Conservation (phyloP, 2,888 invertebrate genomes). For the Poecilobothrus nobilitatus region DNA sequence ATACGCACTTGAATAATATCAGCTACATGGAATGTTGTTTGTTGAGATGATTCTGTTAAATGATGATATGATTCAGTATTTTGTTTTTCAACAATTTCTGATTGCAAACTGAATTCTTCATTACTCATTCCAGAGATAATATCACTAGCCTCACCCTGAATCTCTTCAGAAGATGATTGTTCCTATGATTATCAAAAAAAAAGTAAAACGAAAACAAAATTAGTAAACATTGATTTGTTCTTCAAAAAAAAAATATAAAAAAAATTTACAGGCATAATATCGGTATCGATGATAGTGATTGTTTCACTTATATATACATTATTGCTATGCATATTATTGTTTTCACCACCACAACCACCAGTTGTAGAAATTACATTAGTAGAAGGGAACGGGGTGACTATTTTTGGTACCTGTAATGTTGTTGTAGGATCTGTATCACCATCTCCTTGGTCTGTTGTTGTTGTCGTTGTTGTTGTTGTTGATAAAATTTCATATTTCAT, state of each 20-base stretch:
- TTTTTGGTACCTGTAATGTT: slow-evolving; percentile 23
- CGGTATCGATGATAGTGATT: slow-evolving; percentile 59
- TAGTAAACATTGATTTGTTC: not conserved
- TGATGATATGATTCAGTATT: slow-evolving; percentile 27
- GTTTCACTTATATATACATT: slow-evolving; percentile 47
- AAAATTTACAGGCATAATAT: slow-evolving; percentile 44
- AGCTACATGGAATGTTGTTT: slow-evolving; percentile 30
- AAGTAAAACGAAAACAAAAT: slow-evolving; percentile 6
- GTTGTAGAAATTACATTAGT: not conserved
- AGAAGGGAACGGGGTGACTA: slow-evolving; percentile 29
- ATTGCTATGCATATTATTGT: slow-evolving; percentile 9
- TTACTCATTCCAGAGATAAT: slow-evolving; percentile 56
- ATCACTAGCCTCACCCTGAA: slow-evolving; percentile 45
- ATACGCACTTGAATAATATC: slow-evolving; percentile 37
- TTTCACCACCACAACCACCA: not conserved
- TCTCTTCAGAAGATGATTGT: slow-evolving; percentile 39
- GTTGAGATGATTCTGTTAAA: slow-evolving; percentile 17
- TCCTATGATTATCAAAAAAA: slow-evolving; percentile 30
- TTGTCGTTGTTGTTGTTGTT: slow-evolving; percentile 14
- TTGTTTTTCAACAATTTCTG: slow-evolving; percentile 54
- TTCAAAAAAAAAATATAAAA: not conserved
- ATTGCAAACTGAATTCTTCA: slow-evolving; percentile 62
- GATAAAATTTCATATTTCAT: slow-evolving; percentile 10
- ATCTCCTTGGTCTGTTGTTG: slow-evolving; percentile 24
- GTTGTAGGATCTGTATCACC: slow-evolving; percentile 11